Evolutionary conservation across 2,797 vertebrate genomes (phyloP), one percentile per base, ranked within the genome.

Genomic region (Sebastes wilsoni): DNA sequence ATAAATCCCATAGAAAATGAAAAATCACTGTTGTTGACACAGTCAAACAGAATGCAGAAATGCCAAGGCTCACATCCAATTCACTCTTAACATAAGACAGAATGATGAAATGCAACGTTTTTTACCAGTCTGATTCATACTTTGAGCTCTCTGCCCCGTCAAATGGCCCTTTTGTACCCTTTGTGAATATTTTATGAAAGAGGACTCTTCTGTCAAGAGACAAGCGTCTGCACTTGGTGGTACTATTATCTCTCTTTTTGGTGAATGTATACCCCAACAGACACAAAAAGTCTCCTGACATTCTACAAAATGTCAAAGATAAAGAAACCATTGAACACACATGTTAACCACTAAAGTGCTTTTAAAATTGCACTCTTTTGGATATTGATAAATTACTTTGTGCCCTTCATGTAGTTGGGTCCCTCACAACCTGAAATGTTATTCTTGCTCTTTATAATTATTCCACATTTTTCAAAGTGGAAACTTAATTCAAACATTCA

Each of bases 171-270:
- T 90, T 86, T 85, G 64, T 87, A 74, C 23, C 46, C 30, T 83
- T 87, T 86, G 79, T 89, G 82, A 77, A 88, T 87, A 62, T 83
- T 89, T 75, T 61, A 87, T 84, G 10, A 86, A 80, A 88, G 66
- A 83, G 30, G 68, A 56, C 65, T 52, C 30, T 75, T 91, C 72
- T 84, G 76, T 85, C 42, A 71, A 82, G 72, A 87, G 79, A 81
- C 28, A 58, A 75, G 62, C 66, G 34, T 75, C 67, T 81, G n/a
- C 64, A 46, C 52, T 81, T 64, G n/a, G n/a, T 18, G 3, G 0
- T 69, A 60, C 69, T 66, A 69, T 81, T 54, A 64, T 82, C 56
- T 55, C 36, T 77, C 42, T 38, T 66, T 84, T 67, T 61, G 22
- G n/a, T 55, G 61, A 64, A 74, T 66, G 56, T 78, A 68, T 36